Evolutionary conservation across 2,888 invertebrate genomes (phyloP).

Genomic region (Eremobia ochroleuca): DNA sequence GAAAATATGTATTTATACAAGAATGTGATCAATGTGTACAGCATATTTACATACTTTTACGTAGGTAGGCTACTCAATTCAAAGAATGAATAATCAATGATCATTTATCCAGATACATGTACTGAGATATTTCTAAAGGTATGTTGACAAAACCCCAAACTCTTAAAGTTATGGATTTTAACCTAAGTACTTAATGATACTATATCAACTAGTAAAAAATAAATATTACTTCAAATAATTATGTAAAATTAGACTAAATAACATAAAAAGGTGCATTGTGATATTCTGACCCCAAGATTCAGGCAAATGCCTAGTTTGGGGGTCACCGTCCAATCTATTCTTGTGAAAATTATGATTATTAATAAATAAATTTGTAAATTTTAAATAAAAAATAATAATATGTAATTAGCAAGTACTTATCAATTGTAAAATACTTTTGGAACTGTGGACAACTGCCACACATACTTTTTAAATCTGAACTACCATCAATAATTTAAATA

Average conservation of each 20-base stretch:
- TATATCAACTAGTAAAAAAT: background rate
- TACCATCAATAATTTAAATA: conserved; percentile 9
- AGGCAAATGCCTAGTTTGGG: no score
- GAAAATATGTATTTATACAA: background rate
- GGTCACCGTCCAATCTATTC: no score
- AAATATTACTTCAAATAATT: background rate
- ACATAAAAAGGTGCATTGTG: background rate
- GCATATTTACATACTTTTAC: background rate
- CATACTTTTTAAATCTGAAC: background rate
- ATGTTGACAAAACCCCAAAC: background rate
- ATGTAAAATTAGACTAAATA: background rate
- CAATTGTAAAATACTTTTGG: conserved; percentile 15
- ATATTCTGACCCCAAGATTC: background rate
- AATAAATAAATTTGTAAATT: no score
- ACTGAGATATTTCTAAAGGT: background rate
- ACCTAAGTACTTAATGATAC: background rate
- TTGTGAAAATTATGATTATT: no score
- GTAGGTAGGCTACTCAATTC: background rate
- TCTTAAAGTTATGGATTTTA: background rate
- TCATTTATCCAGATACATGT: background rate
- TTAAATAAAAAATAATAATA: background rate
- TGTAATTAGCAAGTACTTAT: background rate
- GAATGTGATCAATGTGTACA: background rate
- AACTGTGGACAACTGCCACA: background rate
- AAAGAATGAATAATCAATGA: background rate